These are phyloP conservation scores for Cheilosia vernalis DNA, from an alignment of 2,888 invertebrate genomes.

Conservation along the genomic window DNA sequence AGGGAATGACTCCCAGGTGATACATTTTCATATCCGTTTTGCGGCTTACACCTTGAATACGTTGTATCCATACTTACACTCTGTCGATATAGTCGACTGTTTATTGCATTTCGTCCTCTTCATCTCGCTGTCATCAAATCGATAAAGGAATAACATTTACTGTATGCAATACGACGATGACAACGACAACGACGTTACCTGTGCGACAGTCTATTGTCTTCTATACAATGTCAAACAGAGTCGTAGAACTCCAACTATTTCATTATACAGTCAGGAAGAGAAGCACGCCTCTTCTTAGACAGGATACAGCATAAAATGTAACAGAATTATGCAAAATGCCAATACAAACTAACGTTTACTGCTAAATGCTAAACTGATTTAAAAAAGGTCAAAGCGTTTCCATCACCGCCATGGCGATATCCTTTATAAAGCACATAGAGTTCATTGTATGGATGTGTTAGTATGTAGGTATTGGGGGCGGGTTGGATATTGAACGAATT, in stretches of 20 bases:
- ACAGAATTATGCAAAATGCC: constrained; percentile 48
- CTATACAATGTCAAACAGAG: constrained; percentile 4
- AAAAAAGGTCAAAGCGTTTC: constrained; percentile 41
- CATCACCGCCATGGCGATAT: not conserved
- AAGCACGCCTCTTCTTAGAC: not conserved
- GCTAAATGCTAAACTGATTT: constrained; percentile 9
- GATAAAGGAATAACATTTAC: constrained; percentile 2
- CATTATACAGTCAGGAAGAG: constrained; percentile 6
- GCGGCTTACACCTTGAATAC: not conserved
- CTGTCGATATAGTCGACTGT: not conserved
- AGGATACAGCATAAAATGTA: constrained; percentile 14
- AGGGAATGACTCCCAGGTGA: not conserved
- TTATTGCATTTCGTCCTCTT: not conserved
- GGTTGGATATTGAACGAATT: not conserved
- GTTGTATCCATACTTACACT: not conserved
- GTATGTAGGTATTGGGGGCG: not conserved
- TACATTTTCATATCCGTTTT: not conserved
- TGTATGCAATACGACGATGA: not conserved
- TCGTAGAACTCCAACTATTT: constrained; percentile 15
- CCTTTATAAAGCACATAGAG: constrained; percentile 5
- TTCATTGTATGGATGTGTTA: not conserved
- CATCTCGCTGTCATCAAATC: not conserved
- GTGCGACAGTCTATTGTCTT: not conserved
- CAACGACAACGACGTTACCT: not conserved
- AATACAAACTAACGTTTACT: constrained; percentile 6